phyloP scores from a whole-genome alignment of 2,797 vertebrate species.

The Rhinoraja longicauda region DNA sequence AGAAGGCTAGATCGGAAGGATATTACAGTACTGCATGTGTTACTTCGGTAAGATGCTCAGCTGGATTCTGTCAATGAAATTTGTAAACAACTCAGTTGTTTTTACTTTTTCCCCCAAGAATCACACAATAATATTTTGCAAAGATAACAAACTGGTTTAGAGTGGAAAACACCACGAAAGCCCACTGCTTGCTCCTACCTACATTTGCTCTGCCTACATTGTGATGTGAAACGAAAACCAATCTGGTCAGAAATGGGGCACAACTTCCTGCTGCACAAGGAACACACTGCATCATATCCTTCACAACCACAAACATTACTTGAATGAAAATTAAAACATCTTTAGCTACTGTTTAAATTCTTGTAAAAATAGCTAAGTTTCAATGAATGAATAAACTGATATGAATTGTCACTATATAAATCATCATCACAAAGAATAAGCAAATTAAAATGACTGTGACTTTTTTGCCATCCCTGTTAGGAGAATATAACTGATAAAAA shows the following conservation, averaged over 20 bases:
- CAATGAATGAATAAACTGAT: not conserved
- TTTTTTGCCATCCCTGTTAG: not conserved
- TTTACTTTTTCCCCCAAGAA: not conserved
- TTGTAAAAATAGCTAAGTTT: not conserved
- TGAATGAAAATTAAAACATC: conserved; percentile 30
- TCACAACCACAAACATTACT: conserved; percentile 16
- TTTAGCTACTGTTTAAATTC: not conserved
- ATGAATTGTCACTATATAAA: not conserved
- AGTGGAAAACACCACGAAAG: not conserved
- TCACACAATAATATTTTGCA: not conserved
- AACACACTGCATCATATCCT: conserved; percentile 5
- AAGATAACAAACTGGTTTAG: not conserved
- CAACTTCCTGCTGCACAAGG: conserved; percentile 26
- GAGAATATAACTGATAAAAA: not conserved
- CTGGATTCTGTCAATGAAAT: conserved; percentile 35
- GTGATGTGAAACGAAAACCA: conserved; percentile 28
- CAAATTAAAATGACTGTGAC: no score
- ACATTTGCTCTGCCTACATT: not conserved
- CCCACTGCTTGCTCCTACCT: not conserved
- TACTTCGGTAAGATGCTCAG: conserved; percentile 8
- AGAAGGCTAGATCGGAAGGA: conserved; percentile 13
- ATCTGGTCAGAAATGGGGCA: conserved; percentile 27
- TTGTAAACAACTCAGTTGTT: not conserved
- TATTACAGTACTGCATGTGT: not conserved
- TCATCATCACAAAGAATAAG: no score